Conservation (phyloP, 2,888 invertebrate species). For the Diadegma fenestrale region DNA sequence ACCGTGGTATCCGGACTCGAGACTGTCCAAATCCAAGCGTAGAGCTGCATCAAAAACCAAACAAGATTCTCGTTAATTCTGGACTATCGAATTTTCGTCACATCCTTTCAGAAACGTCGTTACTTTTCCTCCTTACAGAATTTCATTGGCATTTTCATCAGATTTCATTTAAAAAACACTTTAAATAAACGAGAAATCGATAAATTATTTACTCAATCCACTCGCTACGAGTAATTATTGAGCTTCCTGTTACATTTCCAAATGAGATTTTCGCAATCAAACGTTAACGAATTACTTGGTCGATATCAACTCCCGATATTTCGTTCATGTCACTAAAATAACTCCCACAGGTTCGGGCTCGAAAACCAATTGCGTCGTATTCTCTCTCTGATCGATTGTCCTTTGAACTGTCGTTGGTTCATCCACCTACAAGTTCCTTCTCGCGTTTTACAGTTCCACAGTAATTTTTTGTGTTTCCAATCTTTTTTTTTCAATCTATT, state of each 20-base stretch:
- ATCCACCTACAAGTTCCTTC: background rate
- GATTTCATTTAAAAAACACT: background rate
- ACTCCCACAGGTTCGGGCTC: background rate
- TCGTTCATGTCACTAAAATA: background rate
- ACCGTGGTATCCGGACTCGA: constrained; percentile 96
- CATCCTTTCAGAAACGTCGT: background rate
- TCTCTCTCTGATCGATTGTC: background rate
- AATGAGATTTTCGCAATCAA: background rate
- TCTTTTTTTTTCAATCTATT: background rate
- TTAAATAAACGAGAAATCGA: background rate
- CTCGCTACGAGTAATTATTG: background rate
- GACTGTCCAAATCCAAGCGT: constrained; percentile 91
- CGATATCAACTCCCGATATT: background rate
- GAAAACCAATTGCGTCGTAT: constrained; percentile 5
- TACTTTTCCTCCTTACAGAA: background rate
- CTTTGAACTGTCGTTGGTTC: background rate
- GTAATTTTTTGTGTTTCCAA: background rate
- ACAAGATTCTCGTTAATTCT: background rate
- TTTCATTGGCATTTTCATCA: background rate
- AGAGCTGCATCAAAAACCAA: constrained; percentile 86
- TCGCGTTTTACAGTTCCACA: background rate
- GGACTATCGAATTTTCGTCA: background rate
- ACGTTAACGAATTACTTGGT: background rate
- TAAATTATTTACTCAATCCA: background rate
- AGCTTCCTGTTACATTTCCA: background rate